Conservation (phyloP, 2,797 vertebrate genomes). For the Micromesistius poutassou region DNA sequence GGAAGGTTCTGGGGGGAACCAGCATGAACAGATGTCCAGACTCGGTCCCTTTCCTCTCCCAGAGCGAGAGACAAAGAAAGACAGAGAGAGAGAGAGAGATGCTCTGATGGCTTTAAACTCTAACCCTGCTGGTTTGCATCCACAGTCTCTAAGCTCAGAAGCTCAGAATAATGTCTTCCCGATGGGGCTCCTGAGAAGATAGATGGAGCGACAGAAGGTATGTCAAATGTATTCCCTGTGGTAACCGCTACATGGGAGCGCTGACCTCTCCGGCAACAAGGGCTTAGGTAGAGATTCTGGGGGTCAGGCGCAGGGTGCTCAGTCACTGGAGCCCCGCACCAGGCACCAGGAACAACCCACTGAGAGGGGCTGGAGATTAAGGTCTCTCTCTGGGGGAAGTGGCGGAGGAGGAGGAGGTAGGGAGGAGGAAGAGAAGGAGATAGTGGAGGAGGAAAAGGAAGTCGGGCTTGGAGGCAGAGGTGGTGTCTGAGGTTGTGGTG, state of each 20-base stretch:
- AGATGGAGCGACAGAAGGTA: slow-evolving; percentile 84
- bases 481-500: too few relatives aligned
- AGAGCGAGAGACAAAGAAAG: background rate
- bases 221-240: slow-evolving; percentile 80
- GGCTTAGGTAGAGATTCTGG: slow-evolving; percentile 73
- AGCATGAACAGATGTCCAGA: background rate
- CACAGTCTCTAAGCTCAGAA: slow-evolving; percentile 52
- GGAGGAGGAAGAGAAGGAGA: slow-evolving; percentile 27
- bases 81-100: slow-evolving; percentile 49
- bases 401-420: slow-evolving; percentile 34
- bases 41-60: too few relatives aligned
- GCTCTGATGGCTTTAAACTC: slow-evolving; percentile 60
- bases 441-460: slow-evolving; percentile 4
- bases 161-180: slow-evolving; percentile 82
- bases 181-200: slow-evolving; percentile 77
- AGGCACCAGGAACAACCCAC: slow-evolving; percentile 46
- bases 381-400: slow-evolving; percentile 10
- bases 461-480: too few relatives aligned
- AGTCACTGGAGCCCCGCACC: slow-evolving; percentile 62
- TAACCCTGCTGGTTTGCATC: slow-evolving; percentile 55
- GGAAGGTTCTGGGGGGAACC: background rate
- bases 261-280: slow-evolving; percentile 72
- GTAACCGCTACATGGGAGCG: slow-evolving; percentile 75
- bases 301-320: slow-evolving; percentile 72
- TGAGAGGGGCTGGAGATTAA: slow-evolving; percentile 29